Conservation (phyloP, 2,113 vertebrate genomes). For the Pavo muticus region DNA sequence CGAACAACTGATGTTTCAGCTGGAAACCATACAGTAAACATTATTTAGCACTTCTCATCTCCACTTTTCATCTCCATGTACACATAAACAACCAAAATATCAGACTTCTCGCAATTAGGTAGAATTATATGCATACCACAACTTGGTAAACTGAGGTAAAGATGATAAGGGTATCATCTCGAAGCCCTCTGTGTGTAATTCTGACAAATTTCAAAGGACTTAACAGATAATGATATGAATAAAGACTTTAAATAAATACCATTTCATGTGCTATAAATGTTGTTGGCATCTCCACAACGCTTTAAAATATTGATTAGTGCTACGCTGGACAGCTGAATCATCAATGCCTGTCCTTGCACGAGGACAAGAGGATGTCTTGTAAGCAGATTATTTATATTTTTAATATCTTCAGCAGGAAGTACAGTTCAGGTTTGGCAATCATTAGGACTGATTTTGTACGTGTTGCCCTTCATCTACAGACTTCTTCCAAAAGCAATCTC, state of each 20-base stretch:
- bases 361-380: conserved; percentile 36
- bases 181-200: background rate
- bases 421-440: conserved; percentile 30
- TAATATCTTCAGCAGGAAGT: conserved; percentile 37
- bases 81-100: background rate
- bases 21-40: background rate
- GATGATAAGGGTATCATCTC: background rate
- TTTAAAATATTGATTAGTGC: conserved; percentile 52
- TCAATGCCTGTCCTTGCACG: conserved; percentile 10
- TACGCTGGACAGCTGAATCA: conserved; percentile 48
- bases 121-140: background rate
- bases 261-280: background rate
- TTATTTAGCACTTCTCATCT: background rate
- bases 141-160: background rate
- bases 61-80: background rate
- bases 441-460: background rate
- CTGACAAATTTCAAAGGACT: background rate
- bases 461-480: conserved; percentile 28
- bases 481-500: background rate
- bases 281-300: background rate
- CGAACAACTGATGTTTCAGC: background rate
- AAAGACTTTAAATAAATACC: conserved; percentile 17
- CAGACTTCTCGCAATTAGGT: background rate
- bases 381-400: conserved; percentile 56
- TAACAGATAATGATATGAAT: background rate